These are phyloP conservation scores for Triplophysa bombifrons DNA, from an alignment of 2,797 vertebrate species.

Conservation along the genomic window DNA sequence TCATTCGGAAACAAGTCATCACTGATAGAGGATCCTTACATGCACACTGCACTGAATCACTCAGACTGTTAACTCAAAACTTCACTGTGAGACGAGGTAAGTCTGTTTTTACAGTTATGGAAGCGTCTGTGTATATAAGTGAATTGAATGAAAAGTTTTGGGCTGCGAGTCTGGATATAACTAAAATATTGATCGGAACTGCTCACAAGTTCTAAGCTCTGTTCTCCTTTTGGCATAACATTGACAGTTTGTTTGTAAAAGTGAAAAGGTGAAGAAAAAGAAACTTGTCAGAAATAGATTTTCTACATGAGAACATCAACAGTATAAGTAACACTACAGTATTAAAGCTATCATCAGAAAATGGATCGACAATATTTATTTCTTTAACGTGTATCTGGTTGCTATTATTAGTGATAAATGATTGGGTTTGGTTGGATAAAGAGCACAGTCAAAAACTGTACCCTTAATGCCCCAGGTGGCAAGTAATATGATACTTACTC, in stretches of 20 bases:
- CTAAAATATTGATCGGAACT: background rate
- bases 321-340: background rate
- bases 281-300: background rate
- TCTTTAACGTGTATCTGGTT: background rate
- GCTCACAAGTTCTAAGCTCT: background rate
- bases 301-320: background rate
- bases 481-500: slow-evolving; percentile 9
- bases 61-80: background rate
- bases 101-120: background rate
- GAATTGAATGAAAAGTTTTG: background rate
- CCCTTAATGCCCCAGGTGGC: background rate
- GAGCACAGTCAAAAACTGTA: background rate
- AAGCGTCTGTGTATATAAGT: background rate
- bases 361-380: background rate
- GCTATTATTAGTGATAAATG: background rate
- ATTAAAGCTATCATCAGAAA: too few species aligned
- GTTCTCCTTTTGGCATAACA: background rate
- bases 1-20: slow-evolving; percentile 34
- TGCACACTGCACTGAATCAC: background rate
- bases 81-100: slow-evolving; percentile 20
- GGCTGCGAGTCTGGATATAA: background rate
- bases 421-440: background rate
- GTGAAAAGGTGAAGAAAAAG: background rate
- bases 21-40: background rate
- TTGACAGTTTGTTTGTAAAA: background rate